Conservation (phyloP, 1,140 invertebrate genomes). For the Drosophila repleta region DNA sequence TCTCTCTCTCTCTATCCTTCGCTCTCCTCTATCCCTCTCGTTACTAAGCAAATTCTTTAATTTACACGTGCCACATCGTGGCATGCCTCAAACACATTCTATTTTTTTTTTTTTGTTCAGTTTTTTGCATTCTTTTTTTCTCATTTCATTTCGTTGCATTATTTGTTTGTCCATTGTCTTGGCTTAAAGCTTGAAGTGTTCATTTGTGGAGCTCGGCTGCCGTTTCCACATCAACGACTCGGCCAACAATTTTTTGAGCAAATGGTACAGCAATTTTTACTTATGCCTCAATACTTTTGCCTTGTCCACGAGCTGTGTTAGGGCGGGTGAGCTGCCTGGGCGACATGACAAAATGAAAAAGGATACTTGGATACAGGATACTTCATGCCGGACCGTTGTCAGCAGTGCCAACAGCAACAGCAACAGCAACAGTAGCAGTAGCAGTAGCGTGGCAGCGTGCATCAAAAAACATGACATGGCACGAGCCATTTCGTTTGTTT, state of each 20-base stretch:
- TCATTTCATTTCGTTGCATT: constrained; percentile 30
- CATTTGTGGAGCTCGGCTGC: constrained; percentile 13
- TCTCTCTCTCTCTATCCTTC: too few species aligned
- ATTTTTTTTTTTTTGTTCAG: constrained; percentile 26
- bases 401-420: background rate
- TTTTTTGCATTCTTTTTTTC: constrained; percentile 37
- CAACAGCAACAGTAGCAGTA: too few species aligned
- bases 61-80: background rate
- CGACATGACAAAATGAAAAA: constrained; percentile 63
- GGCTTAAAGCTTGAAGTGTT: constrained; percentile 53
- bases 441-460: constrained; percentile 46
- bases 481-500: constrained; percentile 78
- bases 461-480: constrained; percentile 81
- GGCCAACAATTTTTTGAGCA: constrained; percentile 54
- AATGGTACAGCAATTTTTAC: constrained; percentile 78
- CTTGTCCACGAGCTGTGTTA: constrained; percentile 50
- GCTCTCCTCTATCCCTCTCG: too few species aligned
- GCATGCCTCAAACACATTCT: constrained; percentile 14
- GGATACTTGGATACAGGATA: constrained; percentile 31
- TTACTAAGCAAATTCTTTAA: background rate
- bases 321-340: background rate
- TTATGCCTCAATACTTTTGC: constrained; percentile 79
- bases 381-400: constrained; percentile 47
- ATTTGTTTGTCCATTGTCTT: constrained; percentile 62
- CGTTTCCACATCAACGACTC: constrained; percentile 42